Evolutionary conservation across 2,888 invertebrate genomes (phyloP).

Genomic region (Agrochola macilenta): DNA sequence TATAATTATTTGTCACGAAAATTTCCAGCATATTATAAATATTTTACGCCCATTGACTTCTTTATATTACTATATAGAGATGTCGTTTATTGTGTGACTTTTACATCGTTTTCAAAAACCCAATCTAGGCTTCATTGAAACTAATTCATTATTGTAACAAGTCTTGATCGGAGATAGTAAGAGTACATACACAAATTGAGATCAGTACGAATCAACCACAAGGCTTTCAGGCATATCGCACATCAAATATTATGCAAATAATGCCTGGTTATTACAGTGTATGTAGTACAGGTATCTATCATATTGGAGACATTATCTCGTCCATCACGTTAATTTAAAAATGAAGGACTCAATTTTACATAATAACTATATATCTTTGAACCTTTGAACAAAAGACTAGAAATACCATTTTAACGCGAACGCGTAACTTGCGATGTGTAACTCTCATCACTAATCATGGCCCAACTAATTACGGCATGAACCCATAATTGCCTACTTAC

Average conservation of each 20-base stretch:
- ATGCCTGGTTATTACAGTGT: too few species aligned
- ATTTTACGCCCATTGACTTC: slow-evolving; percentile 17
- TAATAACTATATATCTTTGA: background rate
- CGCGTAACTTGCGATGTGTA: background rate
- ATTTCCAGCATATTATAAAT: slow-evolving; percentile 1
- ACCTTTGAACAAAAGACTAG: background rate
- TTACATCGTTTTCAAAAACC: background rate
- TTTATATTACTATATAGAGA: background rate
- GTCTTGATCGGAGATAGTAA: background rate
- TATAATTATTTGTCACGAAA: slow-evolving; percentile 36
- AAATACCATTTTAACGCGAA: background rate
- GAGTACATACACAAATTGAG: too few species aligned
- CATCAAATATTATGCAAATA: background rate
- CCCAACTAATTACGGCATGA: slow-evolving; percentile 12
- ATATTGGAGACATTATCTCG: too few species aligned
- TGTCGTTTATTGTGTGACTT: background rate
- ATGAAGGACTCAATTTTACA: background rate
- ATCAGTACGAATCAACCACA: background rate
- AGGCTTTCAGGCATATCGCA: background rate
- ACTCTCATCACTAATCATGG: background rate
- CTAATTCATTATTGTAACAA: background rate
- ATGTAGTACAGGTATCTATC: too few species aligned
- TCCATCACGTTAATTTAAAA: background rate
- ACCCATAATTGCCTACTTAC: slow-evolving; percentile 14
- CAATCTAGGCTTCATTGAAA: background rate